Percentiles rank a stretch among this genome's conserved stretches.
These are phyloP conservation scores for Doris montereyensis DNA, from an alignment of 2,888 invertebrate species.

Conservation along the genomic window DNA sequence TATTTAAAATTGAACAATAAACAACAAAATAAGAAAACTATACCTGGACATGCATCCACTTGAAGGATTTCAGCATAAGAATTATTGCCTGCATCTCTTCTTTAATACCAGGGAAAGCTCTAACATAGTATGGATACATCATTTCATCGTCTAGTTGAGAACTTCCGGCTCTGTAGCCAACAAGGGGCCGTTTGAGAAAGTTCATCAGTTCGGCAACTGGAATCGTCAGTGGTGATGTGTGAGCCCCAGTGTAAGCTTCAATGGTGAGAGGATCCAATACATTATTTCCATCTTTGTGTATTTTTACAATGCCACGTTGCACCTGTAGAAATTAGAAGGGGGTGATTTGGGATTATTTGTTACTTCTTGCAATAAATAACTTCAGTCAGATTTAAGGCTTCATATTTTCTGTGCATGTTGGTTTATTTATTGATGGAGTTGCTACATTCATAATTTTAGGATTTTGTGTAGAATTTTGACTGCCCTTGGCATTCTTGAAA, in stretches of 20 bases:
- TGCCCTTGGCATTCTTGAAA: too few relatives aligned
- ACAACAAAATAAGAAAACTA: too few relatives aligned
- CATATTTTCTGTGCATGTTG: too few relatives aligned
- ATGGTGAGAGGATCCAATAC: constrained; percentile 57
- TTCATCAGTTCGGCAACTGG: constrained; percentile 73
- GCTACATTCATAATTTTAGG: too few relatives aligned
- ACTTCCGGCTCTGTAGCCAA: constrained; percentile 58
- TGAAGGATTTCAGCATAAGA: constrained; percentile 66
- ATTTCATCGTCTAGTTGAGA: constrained; percentile 47
- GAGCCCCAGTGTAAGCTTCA: constrained; percentile 61
- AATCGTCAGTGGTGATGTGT: constrained; percentile 49
- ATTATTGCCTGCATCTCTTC: constrained; percentile 64
- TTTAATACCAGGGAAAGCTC: constrained; percentile 51
- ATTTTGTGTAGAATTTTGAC: too few relatives aligned
- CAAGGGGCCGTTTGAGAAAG: constrained; percentile 75
- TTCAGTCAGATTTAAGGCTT: too few relatives aligned
- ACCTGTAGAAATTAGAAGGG: constrained; percentile 56
- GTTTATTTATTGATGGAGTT: too few relatives aligned
- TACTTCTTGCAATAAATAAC: too few relatives aligned
- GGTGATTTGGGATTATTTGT: too few relatives aligned
- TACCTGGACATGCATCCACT: constrained; percentile 73
- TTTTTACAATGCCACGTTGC: constrained; percentile 48
- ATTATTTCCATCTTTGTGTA: constrained; percentile 49
- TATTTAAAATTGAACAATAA: too few relatives aligned
- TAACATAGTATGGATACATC: constrained; percentile 51